Evolutionary conservation across 2,797 vertebrate genomes (phyloP).

Genomic region (Gobionotothen gibberifrons): DNA sequence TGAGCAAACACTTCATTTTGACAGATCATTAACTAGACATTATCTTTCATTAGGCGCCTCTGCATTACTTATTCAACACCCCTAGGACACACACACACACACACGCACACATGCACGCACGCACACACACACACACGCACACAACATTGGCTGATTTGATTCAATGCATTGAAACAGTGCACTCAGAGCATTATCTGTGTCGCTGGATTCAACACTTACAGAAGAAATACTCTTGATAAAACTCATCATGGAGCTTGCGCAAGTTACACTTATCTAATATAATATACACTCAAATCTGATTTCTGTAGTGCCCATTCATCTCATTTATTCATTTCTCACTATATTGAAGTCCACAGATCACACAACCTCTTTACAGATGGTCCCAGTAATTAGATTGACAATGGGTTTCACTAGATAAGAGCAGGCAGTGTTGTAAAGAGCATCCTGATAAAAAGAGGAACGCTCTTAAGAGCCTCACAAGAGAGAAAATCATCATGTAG

Average conservation of each 20-base stretch:
- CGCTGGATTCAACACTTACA: slow-evolving; percentile 20
- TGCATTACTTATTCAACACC: slow-evolving; percentile 78
- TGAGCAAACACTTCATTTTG: slow-evolving; percentile 82
- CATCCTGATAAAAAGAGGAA: slow-evolving; percentile 44
- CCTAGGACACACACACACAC: slow-evolving; percentile 54
- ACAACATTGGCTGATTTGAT: slow-evolving; percentile 27
- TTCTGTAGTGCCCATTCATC: slow-evolving; percentile 41
- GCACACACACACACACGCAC: slow-evolving; percentile 12
- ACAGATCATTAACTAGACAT: slow-evolving; percentile 83
- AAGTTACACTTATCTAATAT: slow-evolving; percentile 19
- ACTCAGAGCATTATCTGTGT: slow-evolving; percentile 23
- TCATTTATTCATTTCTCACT: slow-evolving; percentile 30
- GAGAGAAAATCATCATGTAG: slow-evolving; percentile 52
- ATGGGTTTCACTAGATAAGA: slow-evolving; percentile 48
- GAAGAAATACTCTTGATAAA: slow-evolving; percentile 21
- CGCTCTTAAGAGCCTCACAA: slow-evolving; percentile 52
- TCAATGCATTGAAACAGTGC: slow-evolving; percentile 26
- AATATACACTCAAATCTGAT: slow-evolving; percentile 25
- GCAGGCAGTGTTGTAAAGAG: slow-evolving; percentile 51
- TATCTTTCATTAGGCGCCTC: slow-evolving; percentile 81
- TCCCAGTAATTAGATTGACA: slow-evolving; percentile 64
- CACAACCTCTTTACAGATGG: slow-evolving; percentile 62
- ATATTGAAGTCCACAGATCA: slow-evolving; percentile 39
- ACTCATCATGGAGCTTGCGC: slow-evolving; percentile 15
- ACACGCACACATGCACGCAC: slow-evolving; percentile 21